phyloP scores from a whole-genome alignment of 2,113 vertebrate species.

The Cochlearius cochlearius region DNA sequence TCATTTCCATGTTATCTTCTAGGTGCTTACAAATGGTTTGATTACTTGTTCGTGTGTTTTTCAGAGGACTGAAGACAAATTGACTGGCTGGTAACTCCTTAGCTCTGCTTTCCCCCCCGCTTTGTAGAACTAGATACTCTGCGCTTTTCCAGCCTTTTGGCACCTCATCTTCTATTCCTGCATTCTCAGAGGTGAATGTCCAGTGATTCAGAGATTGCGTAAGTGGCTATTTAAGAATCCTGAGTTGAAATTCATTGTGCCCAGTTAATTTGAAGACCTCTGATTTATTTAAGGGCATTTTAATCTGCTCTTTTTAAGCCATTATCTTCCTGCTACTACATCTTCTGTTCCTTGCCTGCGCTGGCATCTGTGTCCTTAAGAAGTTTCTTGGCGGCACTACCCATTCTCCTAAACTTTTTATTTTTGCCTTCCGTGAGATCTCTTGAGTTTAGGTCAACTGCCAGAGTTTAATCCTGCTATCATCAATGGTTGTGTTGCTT shows the following conservation, averaged over 20 bases:
- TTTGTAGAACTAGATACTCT: not conserved
- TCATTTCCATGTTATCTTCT: slow-evolving; percentile 23
- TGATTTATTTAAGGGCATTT: not conserved
- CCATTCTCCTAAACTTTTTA: not conserved
- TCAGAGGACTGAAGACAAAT: not conserved
- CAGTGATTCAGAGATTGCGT: not conserved
- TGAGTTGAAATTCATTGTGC: not conserved
- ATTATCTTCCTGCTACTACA: not conserved
- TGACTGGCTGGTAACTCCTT: not conserved
- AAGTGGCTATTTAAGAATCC: not conserved
- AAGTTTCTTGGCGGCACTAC: not conserved
- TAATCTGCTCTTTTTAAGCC: not conserved
- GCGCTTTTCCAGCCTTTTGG: not conserved
- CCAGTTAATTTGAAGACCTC: not conserved
- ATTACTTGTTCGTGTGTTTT: not conserved
- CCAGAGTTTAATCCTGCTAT: not conserved
- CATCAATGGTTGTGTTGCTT: not conserved
- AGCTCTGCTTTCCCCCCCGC: not conserved
- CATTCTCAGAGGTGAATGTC: not conserved
- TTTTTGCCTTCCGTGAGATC: not conserved
- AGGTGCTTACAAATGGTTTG: not conserved
- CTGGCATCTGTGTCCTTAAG: not conserved
- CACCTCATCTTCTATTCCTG: not conserved
- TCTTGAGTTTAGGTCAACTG: not conserved
- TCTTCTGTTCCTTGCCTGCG: not conserved